A percentile compares a stretch with the other conserved stretches of the same genome.
Evolutionary conservation across 1,140 invertebrate genomes (phyloP).

Genomic region (Lamellibrachia luymesi): DNA sequence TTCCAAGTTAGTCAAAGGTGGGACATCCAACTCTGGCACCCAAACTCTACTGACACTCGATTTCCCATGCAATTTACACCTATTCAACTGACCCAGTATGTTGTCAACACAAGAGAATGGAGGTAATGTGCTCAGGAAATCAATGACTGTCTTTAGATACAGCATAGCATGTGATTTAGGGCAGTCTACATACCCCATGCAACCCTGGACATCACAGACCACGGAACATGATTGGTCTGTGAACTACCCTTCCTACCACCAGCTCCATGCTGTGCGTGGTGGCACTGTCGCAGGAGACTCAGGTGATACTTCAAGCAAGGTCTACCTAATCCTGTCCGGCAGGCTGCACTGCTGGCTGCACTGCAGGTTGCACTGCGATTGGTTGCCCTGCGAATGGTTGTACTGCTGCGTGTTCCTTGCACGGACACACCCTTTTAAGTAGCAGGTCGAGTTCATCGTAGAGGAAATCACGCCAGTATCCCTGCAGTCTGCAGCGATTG

Average conservation of each 20-base stretch:
- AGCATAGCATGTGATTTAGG: not conserved
- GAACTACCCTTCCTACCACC: not conserved
- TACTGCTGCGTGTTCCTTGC: not conserved
- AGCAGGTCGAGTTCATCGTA: not conserved
- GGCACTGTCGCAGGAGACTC: not conserved
- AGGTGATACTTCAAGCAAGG: not conserved
- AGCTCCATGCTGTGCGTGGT: not conserved
- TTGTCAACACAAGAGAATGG: not conserved
- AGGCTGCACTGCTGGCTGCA: not conserved
- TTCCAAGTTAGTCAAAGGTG: not conserved
- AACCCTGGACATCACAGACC: not conserved
- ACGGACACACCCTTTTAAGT: not conserved
- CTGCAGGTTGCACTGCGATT: not conserved
- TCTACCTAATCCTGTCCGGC: not conserved
- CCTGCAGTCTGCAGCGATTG: not conserved
- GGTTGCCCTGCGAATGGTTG: not conserved
- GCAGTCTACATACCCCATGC: not conserved
- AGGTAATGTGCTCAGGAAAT: not conserved
- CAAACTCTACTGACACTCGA: too few species aligned
- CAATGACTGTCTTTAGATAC: not conserved
- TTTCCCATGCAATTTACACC: not conserved
- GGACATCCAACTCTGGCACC: not conserved
- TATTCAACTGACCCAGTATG: not conserved
- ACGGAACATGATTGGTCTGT: not conserved
- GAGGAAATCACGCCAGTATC: not conserved